Percentiles rank a stretch among this genome's conserved stretches.
These are phyloP conservation scores for Pseudococcus viburni DNA, from an alignment of 2,888 invertebrate species.

Conservation along the genomic window DNA sequence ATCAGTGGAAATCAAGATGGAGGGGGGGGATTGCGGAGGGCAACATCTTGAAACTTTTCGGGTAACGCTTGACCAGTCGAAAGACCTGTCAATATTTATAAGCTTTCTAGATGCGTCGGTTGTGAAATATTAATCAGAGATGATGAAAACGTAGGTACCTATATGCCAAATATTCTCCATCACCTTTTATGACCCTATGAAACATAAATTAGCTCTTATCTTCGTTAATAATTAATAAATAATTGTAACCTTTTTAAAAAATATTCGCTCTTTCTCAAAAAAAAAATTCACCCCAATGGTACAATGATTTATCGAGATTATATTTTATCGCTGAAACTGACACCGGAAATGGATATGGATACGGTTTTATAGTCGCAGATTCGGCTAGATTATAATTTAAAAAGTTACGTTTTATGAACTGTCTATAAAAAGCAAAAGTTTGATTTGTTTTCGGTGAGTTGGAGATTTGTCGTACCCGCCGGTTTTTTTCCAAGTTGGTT, in stretches of 20 bases:
- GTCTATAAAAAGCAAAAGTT: conserved; percentile 30
- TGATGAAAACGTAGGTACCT: neutral
- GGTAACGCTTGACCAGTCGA: neutral
- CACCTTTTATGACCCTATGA: neutral
- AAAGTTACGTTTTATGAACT: conserved; percentile 25
- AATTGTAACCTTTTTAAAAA: conserved; percentile 13
- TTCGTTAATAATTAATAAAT: neutral
- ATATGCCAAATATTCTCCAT: neutral
- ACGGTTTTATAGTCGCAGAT: neutral
- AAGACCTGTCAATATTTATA: neutral
- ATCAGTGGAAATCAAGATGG: neutral
- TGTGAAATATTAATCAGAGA: conserved; percentile 43
- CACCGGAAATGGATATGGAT: conserved; percentile 10
- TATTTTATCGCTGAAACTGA: conserved; percentile 4
- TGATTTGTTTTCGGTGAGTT: neutral
- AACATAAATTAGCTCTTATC: conserved; percentile 24
- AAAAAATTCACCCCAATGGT: neutral
- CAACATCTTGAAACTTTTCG: conserved; percentile 23
- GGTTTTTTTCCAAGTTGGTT: neutral
- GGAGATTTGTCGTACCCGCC: neutral
- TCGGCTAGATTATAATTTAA: conserved; percentile 6
- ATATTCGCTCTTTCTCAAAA: neutral
- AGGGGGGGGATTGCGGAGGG: neutral
- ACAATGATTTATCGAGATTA: conserved; percentile 22
- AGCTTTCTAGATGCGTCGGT: neutral